Conservation (phyloP, 2,888 invertebrate genomes). For the Copidosoma aretas region DNA sequence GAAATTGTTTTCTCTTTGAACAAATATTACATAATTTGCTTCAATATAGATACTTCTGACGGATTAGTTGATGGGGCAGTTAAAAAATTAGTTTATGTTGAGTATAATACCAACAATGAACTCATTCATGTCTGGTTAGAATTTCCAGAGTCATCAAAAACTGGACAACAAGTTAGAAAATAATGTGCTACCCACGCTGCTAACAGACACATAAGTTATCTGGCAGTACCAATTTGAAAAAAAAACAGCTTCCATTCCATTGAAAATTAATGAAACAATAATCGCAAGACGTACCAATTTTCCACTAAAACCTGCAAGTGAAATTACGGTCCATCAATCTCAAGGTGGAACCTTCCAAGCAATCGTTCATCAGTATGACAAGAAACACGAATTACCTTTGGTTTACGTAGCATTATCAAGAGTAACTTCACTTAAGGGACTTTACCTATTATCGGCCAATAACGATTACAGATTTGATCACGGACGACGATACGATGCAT, state of each 20-base stretch:
- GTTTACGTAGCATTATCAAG: slow-evolving; percentile 33
- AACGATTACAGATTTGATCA: slow-evolving; percentile 21
- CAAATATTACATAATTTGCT: slow-evolving; percentile 46
- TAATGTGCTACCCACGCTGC: not conserved
- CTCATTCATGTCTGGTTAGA: slow-evolving; percentile 27
- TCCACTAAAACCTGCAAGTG: slow-evolving; percentile 38
- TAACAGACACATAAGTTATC: slow-evolving; percentile 40
- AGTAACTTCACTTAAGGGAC: slow-evolving; percentile 21
- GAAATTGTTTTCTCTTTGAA: slow-evolving; percentile 40
- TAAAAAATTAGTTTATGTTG: slow-evolving; percentile 48
- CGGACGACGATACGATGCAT: too few species aligned
- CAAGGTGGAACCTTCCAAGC: slow-evolving; percentile 39
- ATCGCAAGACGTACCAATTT: slow-evolving; percentile 39
- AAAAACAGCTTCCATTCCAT: slow-evolving; percentile 23
- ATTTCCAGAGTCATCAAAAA: slow-evolving; percentile 24
- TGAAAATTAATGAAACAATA: slow-evolving; percentile 33
- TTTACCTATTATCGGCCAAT: slow-evolving; percentile 3
- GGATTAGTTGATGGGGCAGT: slow-evolving; percentile 52
- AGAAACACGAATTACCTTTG: slow-evolving; percentile 27
- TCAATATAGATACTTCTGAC: slow-evolving; percentile 52
- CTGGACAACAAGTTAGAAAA: slow-evolving; percentile 26
- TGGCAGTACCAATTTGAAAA: slow-evolving; percentile 40
- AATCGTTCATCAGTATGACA: slow-evolving; percentile 39
- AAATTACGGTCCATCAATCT: slow-evolving; percentile 40
- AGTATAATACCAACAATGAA: slow-evolving; percentile 23